Base-by-base conservation (phyloP, 2,888 invertebrate species). In the Sinopyrophorus schimmeli region DNA sequence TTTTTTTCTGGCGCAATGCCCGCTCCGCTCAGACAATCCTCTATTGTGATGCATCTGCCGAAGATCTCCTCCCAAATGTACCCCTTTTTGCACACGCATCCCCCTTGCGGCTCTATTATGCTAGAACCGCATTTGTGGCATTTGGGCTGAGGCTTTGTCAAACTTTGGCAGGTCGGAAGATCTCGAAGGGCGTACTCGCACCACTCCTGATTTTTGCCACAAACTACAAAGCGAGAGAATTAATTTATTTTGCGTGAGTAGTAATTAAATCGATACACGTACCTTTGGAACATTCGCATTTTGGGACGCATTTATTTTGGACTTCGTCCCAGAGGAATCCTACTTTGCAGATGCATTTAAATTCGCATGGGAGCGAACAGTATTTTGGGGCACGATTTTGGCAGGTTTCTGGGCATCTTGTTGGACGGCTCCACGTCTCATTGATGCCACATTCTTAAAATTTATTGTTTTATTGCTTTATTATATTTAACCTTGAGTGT, bases 131-230 rank as follows among this genome's bases (percentile, higher is more conserved):
- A 2, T 3, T 14, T 2, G 4, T 35, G 24, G 10, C 5, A 10
- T 1, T 16, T 2, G 9, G 32, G 17, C 4, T 16, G 4, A 5
- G 32, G 17, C 4, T 17, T 10, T 10, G 12, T n/a, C 5, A 42
- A 3, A 9, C n/a, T 18, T 26, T 42, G 42, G 10, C 42, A 42
- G 2, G 42, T 34, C n/a, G 42, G 42, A 4, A 34, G 7, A 11
- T 35, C 28, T 2, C 27, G 35, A 1, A 37, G 34, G 16, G 37
- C 7, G 6, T 44, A 14, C 5, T 44, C 20, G 7, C 37, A 26
- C 43, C 43, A 44, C n/a, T 35, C 35, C 16, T 44, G 35, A 21
- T 44, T 26, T 28, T 20, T 18, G 4, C 16, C 28, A 28, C 43
- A 44, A 27, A 20, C 43, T 44, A 27, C 17, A 35, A 44, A n/a